Percentiles rank a stretch among this genome's conserved stretches.
phyloP scores from a whole-genome alignment of 2,797 vertebrate genomes.

The Lates japonicus region DNA sequence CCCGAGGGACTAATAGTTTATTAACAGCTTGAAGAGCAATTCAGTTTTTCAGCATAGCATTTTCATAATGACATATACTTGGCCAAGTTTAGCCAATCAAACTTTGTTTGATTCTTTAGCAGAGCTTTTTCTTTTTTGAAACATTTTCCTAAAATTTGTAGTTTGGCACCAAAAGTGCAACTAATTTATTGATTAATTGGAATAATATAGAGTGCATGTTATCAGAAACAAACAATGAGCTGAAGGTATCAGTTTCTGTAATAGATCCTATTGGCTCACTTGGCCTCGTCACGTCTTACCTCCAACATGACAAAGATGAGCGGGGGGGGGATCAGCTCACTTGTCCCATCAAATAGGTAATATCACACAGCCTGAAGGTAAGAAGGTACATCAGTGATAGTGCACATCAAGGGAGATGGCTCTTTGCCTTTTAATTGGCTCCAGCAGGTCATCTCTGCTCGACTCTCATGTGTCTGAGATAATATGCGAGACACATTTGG shows the following conservation, averaged over 20 bases:
- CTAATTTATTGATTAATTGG: background rate
- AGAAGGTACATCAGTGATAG: constrained; percentile 60
- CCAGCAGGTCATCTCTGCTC: constrained; percentile 71
- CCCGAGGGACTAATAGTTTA: background rate
- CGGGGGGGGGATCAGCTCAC: constrained; percentile 41
- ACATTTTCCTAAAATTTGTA: background rate
- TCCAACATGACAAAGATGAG: constrained; percentile 47
- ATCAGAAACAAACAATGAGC: background rate
- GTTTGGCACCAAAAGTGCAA: background rate
- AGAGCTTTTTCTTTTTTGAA: background rate
- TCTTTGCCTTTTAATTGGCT: constrained; percentile 74
- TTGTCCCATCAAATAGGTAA: constrained; percentile 71
- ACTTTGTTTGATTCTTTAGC: background rate
- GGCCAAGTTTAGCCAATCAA: background rate
- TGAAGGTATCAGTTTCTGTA: background rate
- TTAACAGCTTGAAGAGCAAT: background rate
- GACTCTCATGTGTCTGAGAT: constrained; percentile 53
- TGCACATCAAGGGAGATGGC: constrained; percentile 58
- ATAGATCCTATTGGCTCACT: background rate
- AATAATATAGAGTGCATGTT: background rate
- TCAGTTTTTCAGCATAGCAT: background rate
- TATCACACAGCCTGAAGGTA: constrained; percentile 61
- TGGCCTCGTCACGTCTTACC: constrained; percentile 46
- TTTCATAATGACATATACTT: background rate
- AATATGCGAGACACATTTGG: constrained; percentile 68